Base-by-base conservation (phyloP, 2,113 vertebrate species). In the Aegotheles bennettii region DNA sequence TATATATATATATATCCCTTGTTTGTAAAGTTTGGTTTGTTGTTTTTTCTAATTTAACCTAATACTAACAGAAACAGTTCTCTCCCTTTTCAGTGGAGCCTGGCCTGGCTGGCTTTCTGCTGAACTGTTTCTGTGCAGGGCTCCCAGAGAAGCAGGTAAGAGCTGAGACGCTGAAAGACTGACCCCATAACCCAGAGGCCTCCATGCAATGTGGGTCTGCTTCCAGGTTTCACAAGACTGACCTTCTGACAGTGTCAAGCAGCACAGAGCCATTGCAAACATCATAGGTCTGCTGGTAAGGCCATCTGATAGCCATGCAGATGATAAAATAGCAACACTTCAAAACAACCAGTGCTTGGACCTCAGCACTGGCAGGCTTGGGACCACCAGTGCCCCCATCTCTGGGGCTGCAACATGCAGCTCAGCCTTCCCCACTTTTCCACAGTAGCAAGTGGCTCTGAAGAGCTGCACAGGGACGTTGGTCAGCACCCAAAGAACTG, bases 171-270 rank as follows among this genome's bases (percentile, higher is more conserved):
- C 51, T 61, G 63, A 57, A 65, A 76, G 71, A 45, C 45, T 42
- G 56, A 57, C 29, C 54, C 38, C 1, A 1, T 45, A 84, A 38
- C 26, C 45, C 18, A 79, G 61, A 75, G 74, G n/a, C 40, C 40
- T 57, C 45, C 53, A 53, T 6, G 67, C 75, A 87, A 57, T 0
- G 0, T 51, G 50, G 14, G 5, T 53, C 79, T 86, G 81, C 5
- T 84, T 5, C 78, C 87, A 91, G 14, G 43, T 89, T 95, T 91
- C 93, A 69, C 65, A 93, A 79, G 43, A 68, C 35, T 79, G 94
- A 76, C 94, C 84, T 95, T 91, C 57, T 84, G 61, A 40, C 28
- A 67, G 47, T 31, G 51, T 70, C 68, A 83, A 90, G 53, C 45
- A 79, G 94, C 96, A 76, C 36, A 33, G 53, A 79, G 88, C 83